Base-by-base conservation (phyloP, 2,113 vertebrate genomes). In the Myrmecophaga tridactyla region DNA sequence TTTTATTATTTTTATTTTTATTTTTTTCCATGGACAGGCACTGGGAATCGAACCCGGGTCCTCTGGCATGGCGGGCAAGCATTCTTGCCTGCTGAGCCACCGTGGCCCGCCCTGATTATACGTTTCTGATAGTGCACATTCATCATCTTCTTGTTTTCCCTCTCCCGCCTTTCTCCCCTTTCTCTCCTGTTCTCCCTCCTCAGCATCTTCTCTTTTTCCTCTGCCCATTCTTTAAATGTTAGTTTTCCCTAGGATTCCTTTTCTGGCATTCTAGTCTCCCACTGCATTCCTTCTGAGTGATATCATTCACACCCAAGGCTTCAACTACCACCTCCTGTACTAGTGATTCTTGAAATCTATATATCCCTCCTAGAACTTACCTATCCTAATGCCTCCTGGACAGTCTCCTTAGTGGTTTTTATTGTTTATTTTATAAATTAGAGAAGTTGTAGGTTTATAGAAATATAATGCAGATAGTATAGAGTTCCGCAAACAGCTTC, bases 211-310 rank as follows among this genome's bases (percentile, higher is more conserved):
- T 95, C 48, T 70, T 51, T 90, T 86, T 72, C 27, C 48, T 90
- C 69, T 92, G 20, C 86, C 46, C 53, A 29, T 62, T 95, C 67
- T 92, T 90, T 73, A 95, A 87, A 69, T 89, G 67, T 88, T 63
- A 67, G 5, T 92, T 92, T 95, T 78, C 58, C 77, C 60, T 48
- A 77, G 43, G 41, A 97, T 94, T 96, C 69, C 82, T 96, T 88
- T 92, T 85, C 70, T 95, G 91, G 77, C 70, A 27, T 46, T 87
- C 6, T 82, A 60, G 78, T 60, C 63, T 96, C 81, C 85, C 25
- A 36, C 48, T 82, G 41, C 58, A 88, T 94, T 95, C 88, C 69
- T 96, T 94, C 51, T 96, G 72, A 80, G 70, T 96, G 90, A 94
- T 69, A 62, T 43, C 88, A 92, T 94, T 96, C 90, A 95, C 81